These are phyloP conservation scores for Tanaodytes sp. DNA, from an alignment of 2,888 invertebrate genomes.

Conservation along the genomic window DNA sequence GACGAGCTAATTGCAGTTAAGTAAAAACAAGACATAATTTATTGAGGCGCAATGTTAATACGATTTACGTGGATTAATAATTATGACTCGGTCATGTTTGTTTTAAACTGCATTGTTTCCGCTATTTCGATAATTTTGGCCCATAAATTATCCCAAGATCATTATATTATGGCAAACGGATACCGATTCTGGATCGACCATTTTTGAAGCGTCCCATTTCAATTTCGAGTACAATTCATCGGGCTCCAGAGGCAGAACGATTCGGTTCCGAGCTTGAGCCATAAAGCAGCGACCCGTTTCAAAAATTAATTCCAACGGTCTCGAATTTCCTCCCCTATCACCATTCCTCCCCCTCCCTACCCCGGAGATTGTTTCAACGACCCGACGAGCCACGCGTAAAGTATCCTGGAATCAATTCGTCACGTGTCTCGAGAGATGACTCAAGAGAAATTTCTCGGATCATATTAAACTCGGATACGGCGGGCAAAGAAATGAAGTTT, in stretches of 20 bases:
- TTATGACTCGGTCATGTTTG: constrained; percentile 42
- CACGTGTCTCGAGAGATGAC: constrained; percentile 16
- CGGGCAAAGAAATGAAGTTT: constrained; percentile 25
- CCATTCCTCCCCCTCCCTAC: too few relatives aligned
- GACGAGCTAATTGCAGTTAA: constrained; percentile 48
- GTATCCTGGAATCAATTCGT: constrained; percentile 23
- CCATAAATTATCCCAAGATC: constrained; percentile 30
- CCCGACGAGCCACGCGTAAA: too few relatives aligned
- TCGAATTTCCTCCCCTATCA: too few relatives aligned
- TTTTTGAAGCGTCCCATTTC: constrained; percentile 19
- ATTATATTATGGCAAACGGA: constrained; percentile 26
- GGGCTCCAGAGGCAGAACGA: too few relatives aligned
- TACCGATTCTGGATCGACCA: constrained; percentile 20
- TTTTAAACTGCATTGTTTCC: constrained; percentile 48
- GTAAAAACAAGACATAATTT: constrained; percentile 50
- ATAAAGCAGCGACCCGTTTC: too few relatives aligned
- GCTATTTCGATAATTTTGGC: constrained; percentile 40
- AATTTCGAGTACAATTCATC: not conserved
- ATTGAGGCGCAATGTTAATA: constrained; percentile 43
- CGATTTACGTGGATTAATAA: constrained; percentile 46
- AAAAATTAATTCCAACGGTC: too few relatives aligned
- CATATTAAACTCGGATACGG: constrained; percentile 5
- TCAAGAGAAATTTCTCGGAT: constrained; percentile 6
- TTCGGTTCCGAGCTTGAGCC: too few relatives aligned
- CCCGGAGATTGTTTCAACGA: not conserved